A percentile compares a stretch with the other conserved stretches of the same genome.
Evolutionary conservation across 2,797 vertebrate genomes (phyloP).

Genomic region (Sebastes paucispinis): DNA sequence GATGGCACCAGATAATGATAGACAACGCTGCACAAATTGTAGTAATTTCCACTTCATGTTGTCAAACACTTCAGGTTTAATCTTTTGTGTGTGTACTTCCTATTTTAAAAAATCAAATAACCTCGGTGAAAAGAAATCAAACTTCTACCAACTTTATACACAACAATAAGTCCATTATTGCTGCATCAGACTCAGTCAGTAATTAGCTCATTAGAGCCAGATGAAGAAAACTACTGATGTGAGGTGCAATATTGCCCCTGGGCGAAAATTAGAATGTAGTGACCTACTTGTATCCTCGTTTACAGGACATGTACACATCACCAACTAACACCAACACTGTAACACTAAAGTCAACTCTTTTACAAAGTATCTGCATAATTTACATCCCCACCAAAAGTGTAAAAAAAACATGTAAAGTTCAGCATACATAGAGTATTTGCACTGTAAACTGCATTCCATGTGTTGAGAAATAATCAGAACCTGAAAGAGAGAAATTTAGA

Average conservation of each 20-base stretch:
- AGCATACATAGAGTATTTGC: background rate
- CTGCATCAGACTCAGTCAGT: slow-evolving; percentile 26
- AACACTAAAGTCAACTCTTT: background rate
- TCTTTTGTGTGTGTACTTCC: background rate
- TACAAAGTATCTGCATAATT: background rate
- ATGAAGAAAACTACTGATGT: slow-evolving; percentile 59
- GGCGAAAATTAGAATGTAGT: slow-evolving; percentile 34
- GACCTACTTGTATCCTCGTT: slow-evolving; percentile 58
- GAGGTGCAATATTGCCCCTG: slow-evolving; percentile 38
- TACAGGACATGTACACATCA: slow-evolving; percentile 29
- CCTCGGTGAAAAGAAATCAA: background rate
- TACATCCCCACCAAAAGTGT: background rate
- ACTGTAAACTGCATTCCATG: background rate
- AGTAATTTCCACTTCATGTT: slow-evolving; percentile 3
- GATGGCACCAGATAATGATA: background rate
- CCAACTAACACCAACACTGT: background rate
- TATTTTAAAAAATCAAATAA: slow-evolving; percentile 20
- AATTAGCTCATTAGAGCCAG: slow-evolving; percentile 59
- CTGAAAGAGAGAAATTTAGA: background rate
- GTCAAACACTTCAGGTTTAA: background rate
- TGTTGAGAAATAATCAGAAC: background rate
- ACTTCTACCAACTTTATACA: slow-evolving; percentile 8
- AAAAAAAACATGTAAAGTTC: background rate
- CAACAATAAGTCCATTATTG: slow-evolving; percentile 37
- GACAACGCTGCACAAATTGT: background rate